Conservation (phyloP, 2,113 vertebrate species). For the Cinclus mexicanus region DNA sequence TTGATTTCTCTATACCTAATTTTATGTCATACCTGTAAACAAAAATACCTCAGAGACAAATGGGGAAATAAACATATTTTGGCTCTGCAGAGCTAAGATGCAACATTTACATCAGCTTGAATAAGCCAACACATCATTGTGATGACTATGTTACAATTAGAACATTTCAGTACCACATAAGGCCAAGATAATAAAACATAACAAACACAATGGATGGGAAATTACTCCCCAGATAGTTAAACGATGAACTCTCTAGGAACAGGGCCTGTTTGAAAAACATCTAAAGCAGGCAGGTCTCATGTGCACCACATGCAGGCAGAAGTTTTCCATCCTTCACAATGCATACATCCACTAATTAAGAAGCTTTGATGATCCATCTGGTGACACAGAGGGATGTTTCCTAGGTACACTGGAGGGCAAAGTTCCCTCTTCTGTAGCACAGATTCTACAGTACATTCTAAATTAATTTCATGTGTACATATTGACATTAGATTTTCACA, state of each 20-base stretch:
- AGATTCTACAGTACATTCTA: neutral
- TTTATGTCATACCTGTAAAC: neutral
- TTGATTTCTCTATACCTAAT: neutral
- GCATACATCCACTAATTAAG: neutral
- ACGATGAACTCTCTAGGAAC: neutral
- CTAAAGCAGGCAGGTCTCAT: neutral
- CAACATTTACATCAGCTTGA: neutral
- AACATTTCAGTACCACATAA: neutral
- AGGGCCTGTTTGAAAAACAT: neutral
- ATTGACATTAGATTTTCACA: neutral
- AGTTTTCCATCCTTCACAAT: neutral
- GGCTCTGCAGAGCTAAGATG: neutral
- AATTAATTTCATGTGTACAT: neutral
- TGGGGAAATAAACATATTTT: neutral
- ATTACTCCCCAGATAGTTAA: neutral
- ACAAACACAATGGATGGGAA: neutral
- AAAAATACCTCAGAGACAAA: neutral
- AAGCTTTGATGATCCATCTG: constrained; percentile 37
- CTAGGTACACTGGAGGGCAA: neutral
- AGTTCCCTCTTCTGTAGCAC: neutral
- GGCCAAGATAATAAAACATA: neutral
- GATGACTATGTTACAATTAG: neutral
- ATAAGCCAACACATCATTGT: neutral
- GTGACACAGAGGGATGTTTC: neutral
- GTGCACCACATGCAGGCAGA: neutral